Evolutionary conservation across 2,888 invertebrate species (phyloP).

Genomic region (Nemotelus nigrinus): DNA sequence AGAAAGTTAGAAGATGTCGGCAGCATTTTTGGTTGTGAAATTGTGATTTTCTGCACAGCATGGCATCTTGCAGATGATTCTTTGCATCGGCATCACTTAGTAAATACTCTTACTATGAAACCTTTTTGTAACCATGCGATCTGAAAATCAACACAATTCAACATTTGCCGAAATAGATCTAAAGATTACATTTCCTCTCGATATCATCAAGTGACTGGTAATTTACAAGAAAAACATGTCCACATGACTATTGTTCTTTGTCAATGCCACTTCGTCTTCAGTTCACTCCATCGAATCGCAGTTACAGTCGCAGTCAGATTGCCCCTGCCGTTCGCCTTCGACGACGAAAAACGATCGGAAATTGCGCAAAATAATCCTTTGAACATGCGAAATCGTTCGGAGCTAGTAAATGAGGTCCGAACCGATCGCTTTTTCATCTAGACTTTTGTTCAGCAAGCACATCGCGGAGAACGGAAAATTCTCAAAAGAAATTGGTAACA

Average conservation of each 20-base stretch:
- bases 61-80: conserved; percentile 3
- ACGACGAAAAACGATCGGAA: conserved; percentile 13
- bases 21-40: background rate
- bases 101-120: background rate
- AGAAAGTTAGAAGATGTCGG: background rate
- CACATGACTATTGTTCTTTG: conserved; percentile 41
- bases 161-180: conserved; percentile 23
- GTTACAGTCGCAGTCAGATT: background rate
- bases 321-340: background rate
- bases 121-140: background rate
- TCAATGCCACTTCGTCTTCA: conserved; percentile 28
- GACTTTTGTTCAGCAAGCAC: background rate
- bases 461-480: conserved; percentile 5
- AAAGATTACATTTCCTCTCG: conserved; percentile 8
- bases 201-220: conserved; percentile 20
- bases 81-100: conserved; percentile 1
- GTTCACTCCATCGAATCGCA: background rate
- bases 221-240: conserved; percentile 30
- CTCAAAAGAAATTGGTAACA: conserved; percentile 38
- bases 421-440: conserved; percentile 20
- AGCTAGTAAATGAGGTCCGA: conserved; percentile 37
- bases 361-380: conserved; percentile 41
- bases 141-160: background rate
- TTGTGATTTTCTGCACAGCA: background rate
- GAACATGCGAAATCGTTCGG: conserved; percentile 14